phyloP scores from a whole-genome alignment of 2,113 vertebrate genomes.

The Ochotona curzoniae region DNA sequence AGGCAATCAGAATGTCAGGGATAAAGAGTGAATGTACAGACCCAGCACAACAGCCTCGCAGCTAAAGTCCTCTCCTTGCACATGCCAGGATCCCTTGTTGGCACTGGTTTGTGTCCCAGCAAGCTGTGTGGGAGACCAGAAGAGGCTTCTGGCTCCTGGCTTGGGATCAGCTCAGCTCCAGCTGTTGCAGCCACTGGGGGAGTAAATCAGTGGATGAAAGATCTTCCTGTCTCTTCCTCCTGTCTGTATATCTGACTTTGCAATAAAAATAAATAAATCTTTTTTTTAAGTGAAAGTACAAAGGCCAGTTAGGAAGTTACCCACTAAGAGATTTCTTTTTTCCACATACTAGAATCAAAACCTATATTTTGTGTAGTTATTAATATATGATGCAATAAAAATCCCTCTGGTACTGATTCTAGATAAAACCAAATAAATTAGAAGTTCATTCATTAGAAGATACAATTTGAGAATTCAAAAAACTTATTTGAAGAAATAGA shows the following conservation, averaged over 20 bases:
- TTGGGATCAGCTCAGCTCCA: too few species aligned
- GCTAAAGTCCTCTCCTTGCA: too few species aligned
- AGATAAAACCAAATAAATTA: constrained; percentile 56
- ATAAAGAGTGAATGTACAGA: background rate
- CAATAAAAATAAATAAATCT: too few species aligned
- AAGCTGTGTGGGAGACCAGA: too few species aligned
- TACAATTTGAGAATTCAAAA: constrained; percentile 49
- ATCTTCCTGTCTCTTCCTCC: too few species aligned
- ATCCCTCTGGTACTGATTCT: constrained; percentile 13
- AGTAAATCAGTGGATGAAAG: too few species aligned
- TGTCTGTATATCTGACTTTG: too few species aligned
- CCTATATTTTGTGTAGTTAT: background rate
- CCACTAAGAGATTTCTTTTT: constrained; percentile 39
- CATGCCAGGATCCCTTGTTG: too few species aligned
- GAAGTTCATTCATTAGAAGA: constrained; percentile 44
- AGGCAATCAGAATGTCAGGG: background rate
- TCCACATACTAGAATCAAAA: constrained; percentile 5
- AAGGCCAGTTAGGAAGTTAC: background rate
- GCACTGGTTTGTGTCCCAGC: too few species aligned
- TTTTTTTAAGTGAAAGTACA: background rate
- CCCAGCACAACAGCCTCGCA: too few species aligned
- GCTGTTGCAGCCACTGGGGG: too few species aligned
- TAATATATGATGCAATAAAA: constrained; percentile 26
- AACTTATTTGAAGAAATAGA: constrained; percentile 52
- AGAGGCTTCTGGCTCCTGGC: too few species aligned